phyloP scores from a whole-genome alignment of 2,113 vertebrate species.

The Prochilodus magdalenae region DNA sequence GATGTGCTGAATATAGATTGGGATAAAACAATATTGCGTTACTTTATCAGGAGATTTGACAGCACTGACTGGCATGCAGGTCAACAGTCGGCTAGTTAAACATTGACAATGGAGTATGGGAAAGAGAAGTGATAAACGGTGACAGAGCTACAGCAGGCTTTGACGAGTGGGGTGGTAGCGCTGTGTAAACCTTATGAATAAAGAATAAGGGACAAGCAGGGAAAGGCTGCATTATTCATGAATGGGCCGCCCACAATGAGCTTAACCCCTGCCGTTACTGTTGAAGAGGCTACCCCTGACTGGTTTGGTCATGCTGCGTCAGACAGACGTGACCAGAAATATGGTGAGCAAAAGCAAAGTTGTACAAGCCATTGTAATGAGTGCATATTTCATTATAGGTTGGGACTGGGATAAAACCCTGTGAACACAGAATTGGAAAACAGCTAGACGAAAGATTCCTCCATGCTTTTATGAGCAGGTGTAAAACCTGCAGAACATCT shows the following conservation, averaged over 20 bases:
- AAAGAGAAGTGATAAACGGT: neutral
- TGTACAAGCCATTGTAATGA: neutral
- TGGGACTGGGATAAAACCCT: too few relatives aligned
- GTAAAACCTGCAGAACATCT: neutral
- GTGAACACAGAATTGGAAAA: too few relatives aligned
- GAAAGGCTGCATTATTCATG: slow-evolving; percentile 34
- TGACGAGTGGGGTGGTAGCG: neutral
- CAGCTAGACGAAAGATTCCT: neutral
- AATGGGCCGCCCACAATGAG: slow-evolving; percentile 1
- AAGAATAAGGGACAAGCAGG: slow-evolving; percentile 28
- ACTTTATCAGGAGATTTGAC: too few relatives aligned
- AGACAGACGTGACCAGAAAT: neutral
- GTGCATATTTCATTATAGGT: neutral
- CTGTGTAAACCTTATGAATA: slow-evolving; percentile 44
- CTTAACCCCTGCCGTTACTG: neutral
- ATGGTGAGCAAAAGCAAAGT: neutral
- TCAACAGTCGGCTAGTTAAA: too few relatives aligned
- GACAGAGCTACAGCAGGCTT: neutral
- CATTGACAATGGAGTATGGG: neutral
- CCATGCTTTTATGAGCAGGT: neutral
- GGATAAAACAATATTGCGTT: too few relatives aligned
- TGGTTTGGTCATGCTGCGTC: too few relatives aligned
- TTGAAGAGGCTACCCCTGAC: too few relatives aligned
- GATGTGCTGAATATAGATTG: neutral
- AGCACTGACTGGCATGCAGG: too few relatives aligned